A percentile compares a stretch with the other conserved stretches of the same genome.
Conservation (phyloP, 2,888 invertebrate genomes). For the Anarsia innoxiella region DNA sequence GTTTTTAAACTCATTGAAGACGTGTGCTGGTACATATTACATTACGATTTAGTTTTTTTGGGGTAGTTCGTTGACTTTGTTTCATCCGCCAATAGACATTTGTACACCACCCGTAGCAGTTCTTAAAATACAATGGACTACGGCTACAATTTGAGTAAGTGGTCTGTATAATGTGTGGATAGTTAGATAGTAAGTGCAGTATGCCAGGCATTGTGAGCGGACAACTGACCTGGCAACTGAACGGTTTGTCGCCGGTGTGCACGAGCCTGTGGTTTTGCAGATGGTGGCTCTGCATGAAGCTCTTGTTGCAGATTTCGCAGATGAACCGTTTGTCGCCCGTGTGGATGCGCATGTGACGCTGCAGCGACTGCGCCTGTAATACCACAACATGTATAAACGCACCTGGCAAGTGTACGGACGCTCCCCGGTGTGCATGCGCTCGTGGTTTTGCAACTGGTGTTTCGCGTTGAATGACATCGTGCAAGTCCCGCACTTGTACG, state of each 20-base stretch:
- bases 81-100: too few relatives aligned
- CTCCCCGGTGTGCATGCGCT: conserved; percentile 71
- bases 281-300: conserved; percentile 50
- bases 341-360: conserved; percentile 48
- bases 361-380: conserved; percentile 43
- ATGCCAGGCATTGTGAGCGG: too few relatives aligned
- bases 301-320: conserved; percentile 44
- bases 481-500: conserved; percentile 63
- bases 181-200: too few relatives aligned
- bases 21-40: too few relatives aligned
- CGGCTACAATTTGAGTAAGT: too few relatives aligned
- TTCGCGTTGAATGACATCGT: conserved; percentile 73
- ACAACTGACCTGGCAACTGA: conserved; percentile 47
- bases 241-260: conserved; percentile 51
- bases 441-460: conserved; percentile 71
- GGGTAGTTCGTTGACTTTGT: too few relatives aligned
- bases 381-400: conserved; percentile 26
- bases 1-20: too few relatives aligned
- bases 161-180: too few relatives aligned
- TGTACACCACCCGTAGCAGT: too few relatives aligned
- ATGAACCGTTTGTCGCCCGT: conserved; percentile 45
- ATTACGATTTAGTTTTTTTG: too few relatives aligned
- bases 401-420: conserved; percentile 68
- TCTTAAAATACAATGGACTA: too few relatives aligned
- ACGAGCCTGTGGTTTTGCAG: conserved; percentile 46